A percentile compares a stretch with the other conserved stretches of the same genome.
phyloP scores from a whole-genome alignment of 2,113 vertebrate genomes.

The Elachura formosa region DNA sequence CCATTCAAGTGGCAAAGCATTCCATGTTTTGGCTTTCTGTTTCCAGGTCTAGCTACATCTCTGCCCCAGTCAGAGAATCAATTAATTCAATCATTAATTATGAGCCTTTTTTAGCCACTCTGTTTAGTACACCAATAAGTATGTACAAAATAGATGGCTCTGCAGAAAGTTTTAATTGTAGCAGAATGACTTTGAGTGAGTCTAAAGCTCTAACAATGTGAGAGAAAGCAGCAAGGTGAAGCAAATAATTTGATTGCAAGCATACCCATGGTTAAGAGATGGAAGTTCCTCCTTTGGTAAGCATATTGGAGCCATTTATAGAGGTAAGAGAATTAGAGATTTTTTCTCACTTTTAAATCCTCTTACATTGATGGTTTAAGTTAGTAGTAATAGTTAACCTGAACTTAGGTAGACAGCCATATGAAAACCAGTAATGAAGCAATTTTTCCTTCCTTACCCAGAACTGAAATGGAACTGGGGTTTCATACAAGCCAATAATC shows the following conservation, averaged over 20 bases:
- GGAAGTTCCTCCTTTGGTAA: neutral
- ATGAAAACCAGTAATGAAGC: neutral
- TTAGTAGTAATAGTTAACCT: neutral
- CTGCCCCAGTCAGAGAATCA: neutral
- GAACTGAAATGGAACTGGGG: neutral
- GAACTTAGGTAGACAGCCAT: neutral
- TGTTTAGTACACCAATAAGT: neutral
- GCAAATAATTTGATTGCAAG: neutral
- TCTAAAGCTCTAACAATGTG: neutral
- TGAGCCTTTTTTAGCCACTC: neutral
- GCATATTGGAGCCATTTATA: neutral
- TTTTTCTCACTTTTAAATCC: conserved; percentile 1
- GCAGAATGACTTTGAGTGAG: neutral
- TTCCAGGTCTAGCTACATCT: neutral
- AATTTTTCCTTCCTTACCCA: neutral
- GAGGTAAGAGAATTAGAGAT: neutral
- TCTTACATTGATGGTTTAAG: neutral
- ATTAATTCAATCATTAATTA: neutral
- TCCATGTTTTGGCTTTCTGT: neutral
- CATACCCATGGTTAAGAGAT: neutral
- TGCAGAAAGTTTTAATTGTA: neutral
- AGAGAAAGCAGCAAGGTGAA: neutral
- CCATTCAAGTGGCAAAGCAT: neutral
- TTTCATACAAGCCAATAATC: neutral
- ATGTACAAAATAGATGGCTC: neutral